Evolutionary conservation across 2,888 invertebrate genomes (phyloP).

Genomic region (Drosophila meridionalis): DNA sequence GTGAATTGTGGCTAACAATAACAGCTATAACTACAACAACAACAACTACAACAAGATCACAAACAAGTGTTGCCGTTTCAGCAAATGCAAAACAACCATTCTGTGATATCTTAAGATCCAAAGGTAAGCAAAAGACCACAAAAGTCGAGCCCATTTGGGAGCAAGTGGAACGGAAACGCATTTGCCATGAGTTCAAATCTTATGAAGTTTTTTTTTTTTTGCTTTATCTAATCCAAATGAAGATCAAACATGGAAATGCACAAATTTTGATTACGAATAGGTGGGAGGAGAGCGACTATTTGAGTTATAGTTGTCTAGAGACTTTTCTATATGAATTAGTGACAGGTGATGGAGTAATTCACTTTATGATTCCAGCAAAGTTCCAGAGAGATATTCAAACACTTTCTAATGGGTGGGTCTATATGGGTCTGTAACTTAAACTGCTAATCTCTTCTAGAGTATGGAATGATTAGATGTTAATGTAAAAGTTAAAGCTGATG

Average conservation of each 20-base stretch:
- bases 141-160: conserved; percentile 23
- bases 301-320: no score
- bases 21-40: conserved; percentile 9
- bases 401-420: no score
- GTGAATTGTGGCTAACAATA: conserved; percentile 27
- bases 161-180: conserved; percentile 55
- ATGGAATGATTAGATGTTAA: no score
- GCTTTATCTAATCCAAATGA: not conserved
- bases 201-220: not conserved
- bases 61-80: conserved; percentile 61
- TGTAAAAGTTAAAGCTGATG: no score
- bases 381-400: no score
- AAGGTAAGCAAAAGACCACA: conserved; percentile 65
- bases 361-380: no score
- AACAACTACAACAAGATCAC: conserved; percentile 19
- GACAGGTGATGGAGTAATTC: no score
- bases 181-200: conserved; percentile 9
- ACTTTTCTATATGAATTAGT: no score
- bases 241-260: not conserved
- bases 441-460: no score
- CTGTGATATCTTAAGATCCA: conserved; percentile 81
- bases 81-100: conserved; percentile 65
- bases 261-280: not conserved
- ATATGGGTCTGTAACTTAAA: no score
- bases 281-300: no score